A percentile compares a stretch with the other conserved stretches of the same genome.
These are phyloP conservation scores for Heliconius hermathena DNA, from an alignment of 1,140 invertebrate genomes.

Conservation along the genomic window DNA sequence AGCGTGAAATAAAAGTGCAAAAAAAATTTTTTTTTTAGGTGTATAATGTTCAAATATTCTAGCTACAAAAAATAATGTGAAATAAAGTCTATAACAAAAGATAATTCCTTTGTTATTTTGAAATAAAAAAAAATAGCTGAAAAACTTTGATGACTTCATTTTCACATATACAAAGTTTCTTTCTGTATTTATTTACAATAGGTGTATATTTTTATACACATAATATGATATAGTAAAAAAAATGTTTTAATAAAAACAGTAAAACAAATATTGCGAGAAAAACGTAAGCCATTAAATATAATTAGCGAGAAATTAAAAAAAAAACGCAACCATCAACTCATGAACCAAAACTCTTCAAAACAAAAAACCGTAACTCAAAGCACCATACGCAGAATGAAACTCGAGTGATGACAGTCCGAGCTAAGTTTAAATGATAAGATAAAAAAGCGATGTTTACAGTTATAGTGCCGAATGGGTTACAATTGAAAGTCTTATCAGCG, in stretches of 20 bases:
- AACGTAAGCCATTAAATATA: neutral
- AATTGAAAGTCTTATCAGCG: slow-evolving; percentile 34
- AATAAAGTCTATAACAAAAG: neutral
- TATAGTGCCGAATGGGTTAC: slow-evolving; percentile 36
- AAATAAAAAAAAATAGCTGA: neutral
- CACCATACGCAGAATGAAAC: slow-evolving; percentile 38
- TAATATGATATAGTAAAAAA: neutral
- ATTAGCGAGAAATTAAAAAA: neutral
- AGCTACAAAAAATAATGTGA: neutral
- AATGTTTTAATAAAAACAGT: neutral
- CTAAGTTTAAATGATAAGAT: slow-evolving; percentile 36
- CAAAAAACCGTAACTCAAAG: slow-evolving; percentile 12
- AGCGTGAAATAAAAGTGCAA: too few relatives aligned
- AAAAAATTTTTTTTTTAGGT: too few relatives aligned
- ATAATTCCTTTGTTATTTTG: too few relatives aligned
- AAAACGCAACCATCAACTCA: neutral
- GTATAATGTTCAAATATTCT: too few relatives aligned
- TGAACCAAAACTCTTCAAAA: slow-evolving; percentile 18
- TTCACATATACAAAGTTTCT: neutral
- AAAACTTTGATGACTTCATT: neutral
- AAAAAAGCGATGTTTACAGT: slow-evolving; percentile 44
- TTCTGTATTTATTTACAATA: neutral
- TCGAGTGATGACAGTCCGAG: slow-evolving; percentile 34
- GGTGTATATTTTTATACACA: neutral
- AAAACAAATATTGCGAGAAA: neutral